Evolutionary conservation across 2,113 vertebrate genomes (phyloP).

Genomic region (Elaphurus davidianus): DNA sequence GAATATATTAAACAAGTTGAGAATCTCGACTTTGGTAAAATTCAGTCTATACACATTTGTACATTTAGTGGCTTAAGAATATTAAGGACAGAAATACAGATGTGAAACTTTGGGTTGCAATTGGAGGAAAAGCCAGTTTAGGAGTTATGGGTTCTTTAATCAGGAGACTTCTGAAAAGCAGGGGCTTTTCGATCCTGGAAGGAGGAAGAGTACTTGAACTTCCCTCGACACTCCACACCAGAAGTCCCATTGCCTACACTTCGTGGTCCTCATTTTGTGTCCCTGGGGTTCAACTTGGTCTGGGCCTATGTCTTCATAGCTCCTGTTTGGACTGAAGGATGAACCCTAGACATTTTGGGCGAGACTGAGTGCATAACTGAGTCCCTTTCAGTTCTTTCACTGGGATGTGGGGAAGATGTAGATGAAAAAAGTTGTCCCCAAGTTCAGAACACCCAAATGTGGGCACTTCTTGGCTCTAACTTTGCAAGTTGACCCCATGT

Average conservation of each 20-base stretch:
- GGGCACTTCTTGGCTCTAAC: not conserved
- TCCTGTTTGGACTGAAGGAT: not conserved
- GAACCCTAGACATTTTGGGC: not conserved
- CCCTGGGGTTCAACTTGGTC: not conserved
- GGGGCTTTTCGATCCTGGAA: not conserved
- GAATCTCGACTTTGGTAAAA: not conserved
- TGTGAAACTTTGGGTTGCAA: not conserved
- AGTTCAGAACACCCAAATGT: not conserved
- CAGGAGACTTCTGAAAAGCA: not conserved
- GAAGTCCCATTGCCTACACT: no score
- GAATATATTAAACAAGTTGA: not conserved
- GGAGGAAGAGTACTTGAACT: not conserved
- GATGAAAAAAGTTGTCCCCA: not conserved
- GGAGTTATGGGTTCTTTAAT: not conserved
- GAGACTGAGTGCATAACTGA: not conserved
- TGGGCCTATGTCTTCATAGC: not conserved
- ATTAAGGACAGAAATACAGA: not conserved
- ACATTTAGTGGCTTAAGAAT: not conserved
- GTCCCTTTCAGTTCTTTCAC: not conserved
- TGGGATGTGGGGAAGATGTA: not conserved
- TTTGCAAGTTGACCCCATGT: not conserved
- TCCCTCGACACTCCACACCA: rapidly evolving
- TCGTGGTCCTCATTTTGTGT: not conserved
- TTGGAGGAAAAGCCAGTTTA: not conserved
- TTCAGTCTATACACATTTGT: not conserved